Evolutionary conservation across 2,888 invertebrate genomes (phyloP).

Genomic region (Cephus pygmeus): DNA sequence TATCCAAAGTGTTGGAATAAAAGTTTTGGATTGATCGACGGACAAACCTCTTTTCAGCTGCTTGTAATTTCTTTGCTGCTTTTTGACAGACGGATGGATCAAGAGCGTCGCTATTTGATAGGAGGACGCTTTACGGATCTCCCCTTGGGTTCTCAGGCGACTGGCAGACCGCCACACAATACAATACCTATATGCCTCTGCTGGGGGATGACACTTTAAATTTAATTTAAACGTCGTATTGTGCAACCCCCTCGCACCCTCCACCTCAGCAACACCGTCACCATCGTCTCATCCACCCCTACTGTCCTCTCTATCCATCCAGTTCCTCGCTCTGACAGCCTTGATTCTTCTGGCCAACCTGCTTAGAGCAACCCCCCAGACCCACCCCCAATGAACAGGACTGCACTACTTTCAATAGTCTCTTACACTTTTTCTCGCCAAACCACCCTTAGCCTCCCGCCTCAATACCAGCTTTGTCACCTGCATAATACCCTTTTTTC

Average conservation of each 20-base stretch:
- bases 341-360: neutral
- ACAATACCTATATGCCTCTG: conserved; percentile 46
- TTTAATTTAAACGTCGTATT: conserved; percentile 57
- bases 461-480: conserved; percentile 19
- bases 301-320: conserved; percentile 17
- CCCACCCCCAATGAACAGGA: conserved; percentile 15
- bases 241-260: conserved; percentile 32
- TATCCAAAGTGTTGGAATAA: neutral
- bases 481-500: conserved; percentile 8
- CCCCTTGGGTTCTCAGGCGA: conserved; percentile 6
- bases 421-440: conserved; percentile 19
- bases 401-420: conserved; percentile 37
- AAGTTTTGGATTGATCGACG: neutral
- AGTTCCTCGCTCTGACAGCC: conserved; percentile 2
- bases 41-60: neutral
- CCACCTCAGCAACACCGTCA: conserved; percentile 27
- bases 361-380: neutral
- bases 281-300: conserved; percentile 20
- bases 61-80: conserved; percentile 5
- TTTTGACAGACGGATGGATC: conserved; percentile 21
- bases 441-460: neutral
- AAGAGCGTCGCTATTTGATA: conserved; percentile 25
- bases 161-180: conserved; percentile 23
- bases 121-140: conserved; percentile 18
- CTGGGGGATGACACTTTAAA: conserved; percentile 56